Base-by-base conservation (phyloP, 1,140 invertebrate genomes). In the Drosophila ironensis region DNA sequence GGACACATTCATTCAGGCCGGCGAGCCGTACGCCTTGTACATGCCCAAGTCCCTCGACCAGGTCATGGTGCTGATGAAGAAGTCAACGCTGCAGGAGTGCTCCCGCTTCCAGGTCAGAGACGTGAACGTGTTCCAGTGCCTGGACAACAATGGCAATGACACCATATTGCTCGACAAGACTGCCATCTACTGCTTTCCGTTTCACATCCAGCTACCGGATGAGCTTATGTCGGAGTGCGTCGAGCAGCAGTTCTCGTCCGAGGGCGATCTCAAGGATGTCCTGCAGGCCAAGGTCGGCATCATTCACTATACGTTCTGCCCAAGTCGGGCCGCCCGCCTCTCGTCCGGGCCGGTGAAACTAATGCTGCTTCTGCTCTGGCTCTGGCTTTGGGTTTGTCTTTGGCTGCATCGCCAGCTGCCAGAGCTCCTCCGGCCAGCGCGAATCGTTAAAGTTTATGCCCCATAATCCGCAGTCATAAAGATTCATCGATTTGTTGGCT, bases 371-470 rank as follows among this genome's bases (percentile, higher is more conserved):
- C 17, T 35, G 4, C 28, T 12, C 20, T n/a, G n/a, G n/a, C n/a
- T n/a, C 35, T 20, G 0, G 2, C 30, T 1, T n/a, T 44, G 4
- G 12, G 5, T 9, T 12, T 50, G 16, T 20, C 20, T 7, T 8
- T 42, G 48, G 14, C 24, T 38, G 24, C 28, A 33, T 59, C 45
- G 19, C 17, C 25, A n/a, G n/a, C n/a, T n/a, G n/a, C n/a, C n/a
- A n/a, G n/a, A n/a, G 7, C 4, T 56, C 16, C 20, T 52, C 52
- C 41, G 61, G 70, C 57, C 42, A 54, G 17, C 30, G 17, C 30
- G 54, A 37, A 19, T 78, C 80, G 47, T 84, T 74, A 84, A 78
- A 17, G 53, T 84, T 84, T 57, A 78, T 86, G 67, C 48, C 40
- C 24, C 33, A 11, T 30, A 6, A 30, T n/a, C 33, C 35, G 24